These are phyloP conservation scores for Anthophora plumipes DNA, from an alignment of 2,888 invertebrate genomes.

Conservation along the genomic window DNA sequence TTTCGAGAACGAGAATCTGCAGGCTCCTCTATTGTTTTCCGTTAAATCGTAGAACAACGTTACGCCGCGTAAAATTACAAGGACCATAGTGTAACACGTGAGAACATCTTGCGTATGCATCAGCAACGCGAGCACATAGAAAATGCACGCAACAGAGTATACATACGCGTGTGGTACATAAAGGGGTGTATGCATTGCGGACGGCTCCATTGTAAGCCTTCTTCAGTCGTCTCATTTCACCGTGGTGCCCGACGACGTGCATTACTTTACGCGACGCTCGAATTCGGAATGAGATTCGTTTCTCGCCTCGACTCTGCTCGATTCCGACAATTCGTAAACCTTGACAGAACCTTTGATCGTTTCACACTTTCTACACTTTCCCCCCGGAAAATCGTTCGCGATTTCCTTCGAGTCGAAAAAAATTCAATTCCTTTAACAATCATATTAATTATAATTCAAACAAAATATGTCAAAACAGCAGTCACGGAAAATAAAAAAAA, in stretches of 20 bases:
- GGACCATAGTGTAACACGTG: background rate
- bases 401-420: too few relatives aligned
- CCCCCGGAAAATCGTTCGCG: too few relatives aligned
- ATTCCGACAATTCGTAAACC: background rate
- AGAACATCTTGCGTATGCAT: slow-evolving; percentile 16
- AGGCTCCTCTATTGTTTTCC: background rate
- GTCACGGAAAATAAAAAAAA: background rate
- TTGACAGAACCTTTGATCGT: background rate
- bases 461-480: too few relatives aligned
- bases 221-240: slow-evolving; percentile 22
- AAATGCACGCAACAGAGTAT: slow-evolving; percentile 1
- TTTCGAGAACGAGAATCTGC: background rate
- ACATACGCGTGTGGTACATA: background rate
- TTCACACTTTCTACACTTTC: too few relatives aligned
- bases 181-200: background rate
- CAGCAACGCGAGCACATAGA: background rate
- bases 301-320: background rate
- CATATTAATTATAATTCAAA: too few relatives aligned
- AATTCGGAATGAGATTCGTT: background rate
- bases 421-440: too few relatives aligned
- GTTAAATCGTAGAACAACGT: slow-evolving; percentile 33
- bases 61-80: slow-evolving; percentile 32
- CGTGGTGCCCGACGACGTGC: slow-evolving; percentile 1
- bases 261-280: background rate
- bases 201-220: slow-evolving; percentile 11